Percentiles rank a stretch among this genome's conserved stretches.
Evolutionary conservation across 2,113 vertebrate genomes (phyloP).

Genomic region (Brevimyrus niger): DNA sequence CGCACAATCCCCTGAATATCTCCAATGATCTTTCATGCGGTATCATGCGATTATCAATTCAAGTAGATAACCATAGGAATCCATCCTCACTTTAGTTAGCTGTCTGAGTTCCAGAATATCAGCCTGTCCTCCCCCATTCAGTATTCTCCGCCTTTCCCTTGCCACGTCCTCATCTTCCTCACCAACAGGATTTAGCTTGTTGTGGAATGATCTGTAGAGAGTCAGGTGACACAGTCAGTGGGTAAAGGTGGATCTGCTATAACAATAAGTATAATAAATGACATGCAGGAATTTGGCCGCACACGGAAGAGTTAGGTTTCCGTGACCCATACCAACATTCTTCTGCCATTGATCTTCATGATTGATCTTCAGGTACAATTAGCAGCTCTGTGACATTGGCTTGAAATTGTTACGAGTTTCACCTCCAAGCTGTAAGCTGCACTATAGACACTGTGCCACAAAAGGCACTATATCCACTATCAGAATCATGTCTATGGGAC

Average conservation of each 20-base stretch:
- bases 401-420: background rate
- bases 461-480: background rate
- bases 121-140: constrained; percentile 80
- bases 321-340: background rate
- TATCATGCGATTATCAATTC: background rate
- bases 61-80: background rate
- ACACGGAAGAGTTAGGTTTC: background rate
- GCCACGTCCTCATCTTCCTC: constrained; percentile 96
- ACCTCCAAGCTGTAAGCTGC: background rate
- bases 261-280: background rate
- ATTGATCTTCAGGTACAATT: background rate
- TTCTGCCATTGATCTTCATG: background rate
- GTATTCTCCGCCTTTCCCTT: constrained; percentile 84
- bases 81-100: constrained; percentile 80
- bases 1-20: background rate
- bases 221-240: background rate
- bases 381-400: background rate
- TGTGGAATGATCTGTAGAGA: constrained; percentile 64
- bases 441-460: background rate
- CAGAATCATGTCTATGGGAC: background rate
- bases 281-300: background rate
- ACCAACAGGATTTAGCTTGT: constrained; percentile 71
- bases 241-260: background rate
- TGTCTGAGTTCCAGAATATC: constrained; percentile 91
- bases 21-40: background rate